Evolutionary conservation across 2,113 vertebrate species (phyloP).

Genomic region (Charadrius vociferus): DNA sequence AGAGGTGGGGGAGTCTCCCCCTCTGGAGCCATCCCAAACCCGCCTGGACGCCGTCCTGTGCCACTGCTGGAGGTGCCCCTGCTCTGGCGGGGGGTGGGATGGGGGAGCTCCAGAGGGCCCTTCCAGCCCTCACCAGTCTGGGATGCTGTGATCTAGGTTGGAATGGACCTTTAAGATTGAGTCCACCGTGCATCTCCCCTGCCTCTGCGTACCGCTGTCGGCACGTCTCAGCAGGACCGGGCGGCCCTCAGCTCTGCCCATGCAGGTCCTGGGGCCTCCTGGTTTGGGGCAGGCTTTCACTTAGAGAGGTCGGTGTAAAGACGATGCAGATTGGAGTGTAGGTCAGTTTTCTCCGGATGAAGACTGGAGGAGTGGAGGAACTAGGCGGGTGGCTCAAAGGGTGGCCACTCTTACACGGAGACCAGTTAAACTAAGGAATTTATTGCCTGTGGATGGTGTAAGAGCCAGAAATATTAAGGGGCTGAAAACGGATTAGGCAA

Average conservation of each 20-base stretch:
- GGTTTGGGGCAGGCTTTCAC: not conserved
- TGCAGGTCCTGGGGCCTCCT: not conserved
- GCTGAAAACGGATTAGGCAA: not conserved
- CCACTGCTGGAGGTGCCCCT: no score
- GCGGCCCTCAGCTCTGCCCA: not conserved
- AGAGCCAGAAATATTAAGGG: not conserved
- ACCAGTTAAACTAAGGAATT: not conserved
- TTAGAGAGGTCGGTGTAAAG: not conserved
- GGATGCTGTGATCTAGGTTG: no score
- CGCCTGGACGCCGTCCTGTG: no score
- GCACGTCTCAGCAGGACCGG: fast-evolving
- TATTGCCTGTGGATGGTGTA: not conserved
- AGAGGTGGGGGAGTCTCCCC: no score
- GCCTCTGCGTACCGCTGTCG: fast-evolving
- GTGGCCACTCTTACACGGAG: fast-evolving
- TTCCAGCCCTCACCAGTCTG: no score
- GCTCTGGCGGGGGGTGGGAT: no score
- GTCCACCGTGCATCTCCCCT: fast-evolving
- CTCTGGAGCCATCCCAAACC: no score
- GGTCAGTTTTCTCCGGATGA: not conserved
- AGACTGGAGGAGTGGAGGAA: not conserved
- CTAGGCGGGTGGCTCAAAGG: not conserved
- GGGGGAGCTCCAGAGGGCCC: no score
- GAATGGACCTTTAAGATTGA: no score
- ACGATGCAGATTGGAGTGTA: fast-evolving